Percentiles rank a stretch among this genome's conserved stretches.
phyloP scores from a whole-genome alignment of 2,113 vertebrate species.

The Saguinus imperator region DNA sequence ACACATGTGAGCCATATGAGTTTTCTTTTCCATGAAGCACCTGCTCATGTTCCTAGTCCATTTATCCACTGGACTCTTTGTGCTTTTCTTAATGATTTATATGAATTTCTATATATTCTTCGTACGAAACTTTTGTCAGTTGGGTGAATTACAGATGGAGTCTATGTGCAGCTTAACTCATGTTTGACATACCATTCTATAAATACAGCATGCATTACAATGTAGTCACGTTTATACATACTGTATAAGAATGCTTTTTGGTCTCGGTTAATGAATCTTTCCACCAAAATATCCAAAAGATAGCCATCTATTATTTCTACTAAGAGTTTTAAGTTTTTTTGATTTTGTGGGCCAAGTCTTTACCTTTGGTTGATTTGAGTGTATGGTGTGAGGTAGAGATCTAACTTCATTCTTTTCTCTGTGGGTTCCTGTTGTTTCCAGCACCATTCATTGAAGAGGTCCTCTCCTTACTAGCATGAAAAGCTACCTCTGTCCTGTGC shows the following conservation, averaged over 20 bases:
- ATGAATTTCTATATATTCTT: background rate
- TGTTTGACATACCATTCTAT: background rate
- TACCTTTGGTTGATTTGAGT: background rate
- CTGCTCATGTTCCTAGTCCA: background rate
- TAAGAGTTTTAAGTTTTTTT: background rate
- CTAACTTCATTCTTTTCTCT: too few relatives aligned
- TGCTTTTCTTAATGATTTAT: background rate
- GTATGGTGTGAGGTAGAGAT: background rate
- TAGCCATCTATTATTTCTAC: background rate
- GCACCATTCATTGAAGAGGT: too few relatives aligned
- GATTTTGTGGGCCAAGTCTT: background rate
- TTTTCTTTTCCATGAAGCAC: background rate
- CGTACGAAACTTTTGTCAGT: background rate
- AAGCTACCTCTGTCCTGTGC: background rate
- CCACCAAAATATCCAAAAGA: background rate
- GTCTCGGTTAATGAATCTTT: background rate
- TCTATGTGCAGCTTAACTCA: background rate
- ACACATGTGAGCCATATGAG: fast-evolving
- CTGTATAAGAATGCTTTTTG: background rate
- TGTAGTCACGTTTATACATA: background rate
- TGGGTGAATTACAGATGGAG: background rate
- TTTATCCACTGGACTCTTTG: background rate
- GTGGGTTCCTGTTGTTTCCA: background rate
- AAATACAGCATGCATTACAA: background rate
- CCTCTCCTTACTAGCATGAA: background rate